Evolutionary conservation across 2,888 invertebrate species (phyloP).

Genomic region (Orchesellides sinensis): DNA sequence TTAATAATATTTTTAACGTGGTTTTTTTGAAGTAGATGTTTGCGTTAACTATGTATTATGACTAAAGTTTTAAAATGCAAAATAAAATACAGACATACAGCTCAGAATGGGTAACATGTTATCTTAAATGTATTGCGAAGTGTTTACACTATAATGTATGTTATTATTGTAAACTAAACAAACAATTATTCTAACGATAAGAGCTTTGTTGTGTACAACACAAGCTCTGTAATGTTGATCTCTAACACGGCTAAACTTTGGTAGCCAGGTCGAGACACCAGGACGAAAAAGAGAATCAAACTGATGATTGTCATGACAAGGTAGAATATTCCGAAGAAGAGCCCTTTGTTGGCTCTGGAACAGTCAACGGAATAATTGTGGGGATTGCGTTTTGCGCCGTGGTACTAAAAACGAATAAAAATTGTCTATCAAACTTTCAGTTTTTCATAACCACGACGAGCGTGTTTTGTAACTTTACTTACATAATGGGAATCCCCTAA

Average conservation of each 20-base stretch:
- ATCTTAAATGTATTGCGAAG: background rate
- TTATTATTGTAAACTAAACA: background rate
- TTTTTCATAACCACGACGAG: background rate
- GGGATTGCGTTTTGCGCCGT: slow-evolving; percentile 76
- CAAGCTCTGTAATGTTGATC: slow-evolving; percentile 92
- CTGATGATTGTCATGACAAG: slow-evolving; percentile 94
- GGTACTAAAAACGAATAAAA: slow-evolving; percentile 42
- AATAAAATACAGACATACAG: background rate
- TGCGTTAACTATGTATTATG: too few relatives aligned
- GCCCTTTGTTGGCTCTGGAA: slow-evolving; percentile 93
- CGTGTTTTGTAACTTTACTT: too few relatives aligned
- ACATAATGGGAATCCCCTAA: slow-evolving; percentile 67
- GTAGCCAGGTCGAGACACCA: slow-evolving; percentile 88
- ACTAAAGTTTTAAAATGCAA: background rate
- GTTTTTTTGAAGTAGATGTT: too few relatives aligned
- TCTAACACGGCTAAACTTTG: slow-evolving; percentile 91
- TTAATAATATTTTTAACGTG: too few relatives aligned
- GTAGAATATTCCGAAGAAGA: slow-evolving; percentile 88
- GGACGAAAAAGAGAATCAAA: slow-evolving; percentile 92
- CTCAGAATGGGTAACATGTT: background rate
- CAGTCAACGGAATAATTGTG: slow-evolving; percentile 96
- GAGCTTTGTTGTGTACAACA: too few relatives aligned
- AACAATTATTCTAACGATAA: background rate
- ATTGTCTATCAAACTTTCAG: too few relatives aligned
- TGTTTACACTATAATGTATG: background rate